A percentile compares a stretch with the other conserved stretches of the same genome.
Evolutionary conservation across 92 coral and sea anemone species (phyloP).

Genomic region (Isaurus tuberculatus): DNA sequence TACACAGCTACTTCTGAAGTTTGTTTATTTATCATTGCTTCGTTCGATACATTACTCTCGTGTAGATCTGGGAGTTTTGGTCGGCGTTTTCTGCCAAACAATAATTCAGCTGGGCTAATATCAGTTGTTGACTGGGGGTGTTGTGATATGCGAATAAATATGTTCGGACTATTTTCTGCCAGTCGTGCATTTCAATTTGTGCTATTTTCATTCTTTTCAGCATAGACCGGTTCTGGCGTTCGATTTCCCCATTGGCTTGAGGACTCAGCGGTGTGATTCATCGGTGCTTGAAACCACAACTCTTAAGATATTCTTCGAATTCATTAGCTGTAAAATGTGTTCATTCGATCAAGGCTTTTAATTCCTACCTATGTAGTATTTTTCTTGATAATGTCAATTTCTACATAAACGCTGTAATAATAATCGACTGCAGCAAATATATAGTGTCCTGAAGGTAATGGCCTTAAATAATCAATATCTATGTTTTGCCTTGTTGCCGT

Average conservation of each 20-base stretch:
- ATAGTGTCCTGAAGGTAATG: conserved; percentile 60
- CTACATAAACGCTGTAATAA: conserved; percentile 63
- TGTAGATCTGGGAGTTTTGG: conserved; percentile 52
- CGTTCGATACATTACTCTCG: conserved; percentile 38
- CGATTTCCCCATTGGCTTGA: conserved; percentile 58
- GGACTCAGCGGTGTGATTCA: conserved; percentile 38
- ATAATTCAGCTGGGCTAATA: conserved; percentile 61
- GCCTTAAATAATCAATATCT: conserved; percentile 60
- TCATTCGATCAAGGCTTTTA: conserved; percentile 51
- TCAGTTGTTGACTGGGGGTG: conserved; percentile 72
- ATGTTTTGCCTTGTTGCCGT: conserved; percentile 54
- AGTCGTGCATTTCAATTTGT: conserved; percentile 38
- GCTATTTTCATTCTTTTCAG: conserved; percentile 62
- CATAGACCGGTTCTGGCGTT: conserved; percentile 61
- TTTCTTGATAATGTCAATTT: conserved; percentile 48
- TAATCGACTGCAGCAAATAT: conserved; percentile 62
- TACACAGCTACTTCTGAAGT: neutral
- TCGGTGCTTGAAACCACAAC: conserved; percentile 38
- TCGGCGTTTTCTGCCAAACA: conserved; percentile 56
- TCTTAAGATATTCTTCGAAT: conserved; percentile 22
- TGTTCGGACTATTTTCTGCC: conserved; percentile 45
- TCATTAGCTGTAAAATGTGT: conserved; percentile 22
- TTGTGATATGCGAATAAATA: conserved; percentile 64
- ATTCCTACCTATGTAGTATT: conserved; percentile 56
- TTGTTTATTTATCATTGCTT: conserved; percentile 19